Evolutionary conservation across 2,797 vertebrate genomes (phyloP).

Genomic region (Loriculus beryllinus): DNA sequence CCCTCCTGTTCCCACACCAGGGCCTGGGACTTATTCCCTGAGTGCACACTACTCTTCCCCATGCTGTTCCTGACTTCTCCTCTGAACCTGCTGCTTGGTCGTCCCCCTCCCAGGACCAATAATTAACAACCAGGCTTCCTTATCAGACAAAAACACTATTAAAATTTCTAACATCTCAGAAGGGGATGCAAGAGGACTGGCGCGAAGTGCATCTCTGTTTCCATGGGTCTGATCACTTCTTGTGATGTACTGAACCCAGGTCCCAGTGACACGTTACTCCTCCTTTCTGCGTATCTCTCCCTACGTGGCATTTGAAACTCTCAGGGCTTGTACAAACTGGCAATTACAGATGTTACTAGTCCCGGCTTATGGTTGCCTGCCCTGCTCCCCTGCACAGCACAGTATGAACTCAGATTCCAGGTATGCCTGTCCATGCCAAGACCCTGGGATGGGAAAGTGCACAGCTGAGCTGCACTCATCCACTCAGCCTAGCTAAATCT

Average conservation of each 20-base stretch:
- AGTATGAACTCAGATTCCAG: background rate
- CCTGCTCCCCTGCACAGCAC: background rate
- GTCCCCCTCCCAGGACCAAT: background rate
- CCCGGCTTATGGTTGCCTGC: background rate
- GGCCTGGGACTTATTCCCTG: background rate
- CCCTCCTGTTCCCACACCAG: background rate
- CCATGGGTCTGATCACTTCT: background rate
- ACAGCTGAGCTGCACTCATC: background rate
- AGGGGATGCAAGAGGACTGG: background rate
- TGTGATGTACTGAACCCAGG: background rate
- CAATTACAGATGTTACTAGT: background rate
- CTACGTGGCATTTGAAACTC: background rate
- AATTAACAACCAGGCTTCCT: background rate
- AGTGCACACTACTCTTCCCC: background rate
- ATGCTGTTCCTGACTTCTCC: background rate
- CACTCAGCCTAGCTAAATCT: background rate
- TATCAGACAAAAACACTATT: background rate
- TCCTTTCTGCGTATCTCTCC: background rate
- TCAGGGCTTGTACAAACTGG: background rate
- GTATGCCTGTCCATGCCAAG: accelerated
- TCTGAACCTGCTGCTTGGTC: background rate
- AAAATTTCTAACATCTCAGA: background rate
- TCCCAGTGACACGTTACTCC: background rate
- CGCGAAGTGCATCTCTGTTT: background rate
- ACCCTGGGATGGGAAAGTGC: background rate